Conservation (phyloP, 2,113 vertebrate species). For the Centropus bengalensis region DNA sequence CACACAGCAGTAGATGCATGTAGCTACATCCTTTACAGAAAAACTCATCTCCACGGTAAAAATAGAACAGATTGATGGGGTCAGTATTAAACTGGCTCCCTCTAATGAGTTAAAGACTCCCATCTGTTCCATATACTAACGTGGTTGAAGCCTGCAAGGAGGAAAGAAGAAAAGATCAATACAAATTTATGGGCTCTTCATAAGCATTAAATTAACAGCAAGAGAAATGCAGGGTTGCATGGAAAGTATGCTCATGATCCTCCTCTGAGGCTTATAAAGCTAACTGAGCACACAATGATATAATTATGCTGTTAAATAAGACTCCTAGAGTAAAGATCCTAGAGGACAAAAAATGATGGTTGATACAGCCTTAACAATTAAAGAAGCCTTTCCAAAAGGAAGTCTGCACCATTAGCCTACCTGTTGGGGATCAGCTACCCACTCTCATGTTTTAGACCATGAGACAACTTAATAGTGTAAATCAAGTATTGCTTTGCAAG, state of each 20-base stretch:
- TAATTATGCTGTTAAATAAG: constrained; percentile 61
- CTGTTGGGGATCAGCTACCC: not conserved
- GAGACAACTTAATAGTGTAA: too few relatives aligned
- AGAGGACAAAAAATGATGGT: not conserved
- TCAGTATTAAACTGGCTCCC: constrained; percentile 52
- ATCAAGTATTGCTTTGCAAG: too few relatives aligned
- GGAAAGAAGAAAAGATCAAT: constrained; percentile 41
- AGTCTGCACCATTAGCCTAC: not conserved
- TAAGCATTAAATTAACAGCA: constrained; percentile 62
- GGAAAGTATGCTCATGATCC: not conserved
- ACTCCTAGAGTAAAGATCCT: not conserved
- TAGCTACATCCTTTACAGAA: constrained; percentile 25
- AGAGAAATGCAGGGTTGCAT: constrained; percentile 1
- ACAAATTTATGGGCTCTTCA: constrained; percentile 62
- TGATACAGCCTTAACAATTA: not conserved
- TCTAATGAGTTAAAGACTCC: constrained; percentile 71
- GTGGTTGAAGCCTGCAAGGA: constrained; percentile 27
- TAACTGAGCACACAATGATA: constrained; percentile 48
- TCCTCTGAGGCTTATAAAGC: constrained; percentile 48
- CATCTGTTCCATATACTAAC: constrained; percentile 62
- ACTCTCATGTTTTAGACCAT: not conserved
- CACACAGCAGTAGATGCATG: not conserved
- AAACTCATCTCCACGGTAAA: constrained; percentile 45
- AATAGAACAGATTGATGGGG: constrained; percentile 61
- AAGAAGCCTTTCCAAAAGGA: not conserved